Evolutionary conservation across 2,888 invertebrate species (phyloP), one percentile per base, ranked within the genome.

Genomic region (Mimumesa dahlbomi): DNA sequence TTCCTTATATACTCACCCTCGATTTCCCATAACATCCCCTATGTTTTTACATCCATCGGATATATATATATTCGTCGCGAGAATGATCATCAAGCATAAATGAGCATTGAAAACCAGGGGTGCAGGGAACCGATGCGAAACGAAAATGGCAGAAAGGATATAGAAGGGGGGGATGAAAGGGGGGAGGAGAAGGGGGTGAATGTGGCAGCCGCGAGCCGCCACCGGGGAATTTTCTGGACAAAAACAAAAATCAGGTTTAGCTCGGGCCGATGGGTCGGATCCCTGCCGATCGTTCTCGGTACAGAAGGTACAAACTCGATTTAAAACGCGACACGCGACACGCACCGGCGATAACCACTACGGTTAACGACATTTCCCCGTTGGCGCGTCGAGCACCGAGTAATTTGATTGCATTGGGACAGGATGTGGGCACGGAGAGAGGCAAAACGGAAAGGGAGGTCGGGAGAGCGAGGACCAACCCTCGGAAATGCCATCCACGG

Each of bases 281-380:
- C 54, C 54, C 52, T 48, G 53, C 53, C 67, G 80, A 69, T 67
- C 68, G 65, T 64, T 38, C 53, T 61, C 64, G 66, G 59, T 73
- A 68, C 78, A 77, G 83, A 83, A 84, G 81, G 83, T 77, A 83
- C 81, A 84, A 86, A 87, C 83, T 87, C 86, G 82, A 87, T 87
- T 87, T 85, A 84, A 83, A 85, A 73, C 82, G 82, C 78, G 82
- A 82, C 82, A 79, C 83, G 82, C 84, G 85, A 85, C 85, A 87
- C 85, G 86, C 85, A 86, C 78, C 75, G 80, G 67, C 85, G 84
- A 85, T 86, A 86, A 86, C 87, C 84, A 78, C 79, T 83, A 83
- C 77, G 83, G 85, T 84, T 88, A 88, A 88, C 86, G 85, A 87
- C 85, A 84, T 88, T 88, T 84, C 84, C 81, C 81, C 84, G 83